Base-by-base conservation (phyloP, 2,113 vertebrate genomes). In the Amphiprion percula region DNA sequence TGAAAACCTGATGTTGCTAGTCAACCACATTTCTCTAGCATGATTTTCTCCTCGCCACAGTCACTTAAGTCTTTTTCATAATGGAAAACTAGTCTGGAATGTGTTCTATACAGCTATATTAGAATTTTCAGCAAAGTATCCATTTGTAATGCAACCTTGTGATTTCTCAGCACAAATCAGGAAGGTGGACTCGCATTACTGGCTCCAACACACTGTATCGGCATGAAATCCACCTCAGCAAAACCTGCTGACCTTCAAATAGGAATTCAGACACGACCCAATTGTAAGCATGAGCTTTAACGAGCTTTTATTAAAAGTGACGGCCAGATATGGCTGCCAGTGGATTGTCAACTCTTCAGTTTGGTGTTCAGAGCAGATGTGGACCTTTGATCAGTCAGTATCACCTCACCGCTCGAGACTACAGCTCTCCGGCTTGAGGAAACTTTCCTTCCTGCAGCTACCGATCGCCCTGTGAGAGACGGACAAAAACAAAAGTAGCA, bases 391-490 rank as follows among this genome's bases (percentile, higher is more conserved):
- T 65, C 10, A 1, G 68, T 76, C 46, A 94, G n/a, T 44, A 89
- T 81, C 67, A 95, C 74, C 28, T 88, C 66, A 0, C 89, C 77
- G 23, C 93, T 94, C 0, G 94, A 95, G 46, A 94, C 92, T 0
- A 94, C 4, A 14, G 64, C 33, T 8, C 5, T 68, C 16, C 55
- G 82, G 54, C 39, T 71, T 0, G 63, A 62, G 28, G 77, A 50
- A 24, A 37, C 49, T 0, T 52, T 61, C 0, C n/a, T 82, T 1
- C 2, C n/a, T 23, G 68, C 50, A 41, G 69, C 44, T 52, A 63
- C 23, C 15, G 79, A 60, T 82, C 90, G 88, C 68, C 80, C 93
- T 94, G 76, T 16, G 80, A 41, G 21, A 55, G 17, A 33, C 23
- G 39, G 23, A 44, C 53, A 33, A 11, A 68, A 16, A 23, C 47